Evolutionary conservation across 2,888 invertebrate genomes (phyloP).

Genomic region (Trichogramma dendrolimi): DNA sequence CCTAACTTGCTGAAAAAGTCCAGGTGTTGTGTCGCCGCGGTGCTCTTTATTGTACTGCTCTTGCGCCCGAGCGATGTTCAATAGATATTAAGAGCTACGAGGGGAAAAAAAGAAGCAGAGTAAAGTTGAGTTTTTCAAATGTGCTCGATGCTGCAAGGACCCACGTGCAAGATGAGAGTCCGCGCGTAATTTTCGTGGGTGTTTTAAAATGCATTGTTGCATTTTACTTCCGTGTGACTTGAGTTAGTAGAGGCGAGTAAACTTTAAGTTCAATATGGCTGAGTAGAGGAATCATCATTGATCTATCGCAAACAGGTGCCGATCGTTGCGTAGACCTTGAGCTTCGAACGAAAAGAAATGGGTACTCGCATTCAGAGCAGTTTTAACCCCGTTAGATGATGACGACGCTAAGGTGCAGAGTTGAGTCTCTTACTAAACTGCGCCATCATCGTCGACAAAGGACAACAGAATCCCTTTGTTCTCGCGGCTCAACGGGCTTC

Average conservation of each 20-base stretch:
- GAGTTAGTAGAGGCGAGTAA: too few relatives aligned
- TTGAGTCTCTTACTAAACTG: neutral
- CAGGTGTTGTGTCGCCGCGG: conserved; percentile 30
- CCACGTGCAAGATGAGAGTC: too few relatives aligned
- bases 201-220: too few relatives aligned
- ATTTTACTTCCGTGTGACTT: too few relatives aligned
- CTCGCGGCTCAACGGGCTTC: conserved; percentile 46
- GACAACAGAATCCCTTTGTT: conserved; percentile 51
- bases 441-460: conserved; percentile 42
- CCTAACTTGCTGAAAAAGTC: conserved; percentile 28
- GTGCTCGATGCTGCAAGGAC: too few relatives aligned
- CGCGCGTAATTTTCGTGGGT: too few relatives aligned
- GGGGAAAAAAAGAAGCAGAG: neutral
- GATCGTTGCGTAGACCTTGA: conserved; percentile 16
- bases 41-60: too few relatives aligned
- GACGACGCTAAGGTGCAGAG: neutral
- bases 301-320: neutral
- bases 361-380: conserved; percentile 6
- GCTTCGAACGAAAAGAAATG: conserved; percentile 1
- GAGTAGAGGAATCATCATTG: neutral
- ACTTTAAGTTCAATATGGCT: neutral
- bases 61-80: too few relatives aligned
- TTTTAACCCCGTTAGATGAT: conserved; percentile 26
- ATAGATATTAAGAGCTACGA: conserved; percentile 14
- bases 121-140: too few relatives aligned